Conservation (phyloP, 2,113 vertebrate species). For the Rhinichthys klamathensis region DNA sequence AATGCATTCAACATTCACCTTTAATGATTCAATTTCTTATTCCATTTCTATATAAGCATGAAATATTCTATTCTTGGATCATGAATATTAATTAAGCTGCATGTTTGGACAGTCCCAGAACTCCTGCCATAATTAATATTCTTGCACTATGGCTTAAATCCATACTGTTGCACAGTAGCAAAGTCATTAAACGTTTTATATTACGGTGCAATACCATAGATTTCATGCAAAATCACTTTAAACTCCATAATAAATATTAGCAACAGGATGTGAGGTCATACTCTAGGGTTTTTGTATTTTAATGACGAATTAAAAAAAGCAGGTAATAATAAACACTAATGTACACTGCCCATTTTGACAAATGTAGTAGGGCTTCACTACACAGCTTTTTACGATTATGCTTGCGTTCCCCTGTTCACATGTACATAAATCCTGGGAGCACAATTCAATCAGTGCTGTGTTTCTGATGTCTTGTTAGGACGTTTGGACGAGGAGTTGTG, state of each 20-base stretch:
- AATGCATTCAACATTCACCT: neutral
- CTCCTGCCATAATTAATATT: neutral
- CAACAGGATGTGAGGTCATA: neutral
- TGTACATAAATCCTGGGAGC: neutral
- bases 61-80: conserved; percentile 12
- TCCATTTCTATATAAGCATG: neutral
- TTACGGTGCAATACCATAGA: neutral
- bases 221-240: neutral
- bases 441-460: neutral
- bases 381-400: neutral
- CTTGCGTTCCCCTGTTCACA: neutral
- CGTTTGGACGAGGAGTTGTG: neutral
- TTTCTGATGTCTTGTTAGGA: neutral
- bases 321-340: neutral
- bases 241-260: neutral
- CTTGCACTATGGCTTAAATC: neutral
- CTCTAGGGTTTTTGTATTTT: neutral
- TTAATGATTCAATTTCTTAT: neutral
- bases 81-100: conserved; percentile 1
- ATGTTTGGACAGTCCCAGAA: neutral
- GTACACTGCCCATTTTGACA: neutral
- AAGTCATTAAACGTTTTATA: neutral
- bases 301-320: neutral
- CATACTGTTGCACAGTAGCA: neutral
- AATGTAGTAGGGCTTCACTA: neutral